phyloP scores from a whole-genome alignment of 2,888 invertebrate species.

The Phortica okadai region DNA sequence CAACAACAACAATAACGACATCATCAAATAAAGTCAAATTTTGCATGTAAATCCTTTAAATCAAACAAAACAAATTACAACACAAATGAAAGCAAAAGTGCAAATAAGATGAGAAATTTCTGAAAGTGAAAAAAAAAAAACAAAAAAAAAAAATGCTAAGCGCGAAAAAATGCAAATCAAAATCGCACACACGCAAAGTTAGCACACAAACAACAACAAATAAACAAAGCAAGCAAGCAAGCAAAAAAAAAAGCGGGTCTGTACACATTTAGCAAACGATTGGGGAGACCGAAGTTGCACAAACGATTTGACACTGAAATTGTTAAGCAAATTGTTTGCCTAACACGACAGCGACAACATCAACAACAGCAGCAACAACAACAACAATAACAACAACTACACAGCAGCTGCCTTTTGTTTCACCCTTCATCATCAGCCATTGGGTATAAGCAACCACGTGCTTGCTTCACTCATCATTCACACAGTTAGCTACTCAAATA shows the following conservation, averaged over 20 bases:
- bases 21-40: slow-evolving; percentile 64
- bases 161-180: slow-evolving; percentile 29
- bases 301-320: slow-evolving; percentile 38
- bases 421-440: neutral
- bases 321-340: slow-evolving; percentile 32
- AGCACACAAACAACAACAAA: neutral
- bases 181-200: neutral
- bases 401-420: neutral
- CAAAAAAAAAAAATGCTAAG: slow-evolving; percentile 53
- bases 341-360: neutral
- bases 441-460: too few species aligned
- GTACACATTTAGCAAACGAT: too few species aligned
- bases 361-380: neutral
- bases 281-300: neutral
- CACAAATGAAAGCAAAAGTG: neutral
- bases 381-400: neutral
- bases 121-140: slow-evolving; percentile 61
- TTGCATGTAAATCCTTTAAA: slow-evolving; percentile 67
- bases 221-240: neutral
- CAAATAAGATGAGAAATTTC: neutral
- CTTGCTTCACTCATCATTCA: too few species aligned
- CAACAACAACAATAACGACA: slow-evolving; percentile 42
- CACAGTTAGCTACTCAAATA: too few species aligned
- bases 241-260: too few species aligned
- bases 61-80: slow-evolving; percentile 56